A percentile compares a stretch with the other conserved stretches of the same genome.
Conservation (phyloP, 2,888 invertebrate species). For the Melanargia galathea region DNA sequence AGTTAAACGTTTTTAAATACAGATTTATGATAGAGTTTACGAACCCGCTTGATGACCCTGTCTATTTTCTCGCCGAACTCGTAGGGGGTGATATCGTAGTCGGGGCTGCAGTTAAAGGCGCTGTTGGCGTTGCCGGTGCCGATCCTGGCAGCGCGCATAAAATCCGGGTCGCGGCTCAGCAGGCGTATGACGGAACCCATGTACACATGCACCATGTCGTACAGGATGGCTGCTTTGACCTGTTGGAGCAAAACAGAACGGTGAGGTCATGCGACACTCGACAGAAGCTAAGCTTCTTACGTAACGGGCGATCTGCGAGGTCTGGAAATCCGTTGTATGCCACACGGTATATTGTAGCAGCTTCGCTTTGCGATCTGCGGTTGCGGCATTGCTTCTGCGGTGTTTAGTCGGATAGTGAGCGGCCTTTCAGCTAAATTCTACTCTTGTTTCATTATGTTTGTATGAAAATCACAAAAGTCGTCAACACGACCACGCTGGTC, state of each 20-base stretch:
- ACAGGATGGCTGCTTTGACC: background rate
- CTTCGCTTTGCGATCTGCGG: no score
- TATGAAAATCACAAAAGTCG: no score
- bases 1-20: no score
- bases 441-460: no score
- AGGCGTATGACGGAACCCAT: background rate
- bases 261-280: no score
- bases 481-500: no score
- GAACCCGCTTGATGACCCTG: background rate
- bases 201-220: background rate
- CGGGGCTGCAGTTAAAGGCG: background rate
- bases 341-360: background rate
- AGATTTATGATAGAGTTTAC: background rate
- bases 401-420: no score
- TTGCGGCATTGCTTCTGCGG: no score
- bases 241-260: no score
- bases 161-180: background rate
- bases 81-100: background rate
- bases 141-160: background rate
- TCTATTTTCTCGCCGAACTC: background rate
- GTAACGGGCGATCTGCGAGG: no score
- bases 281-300: no score
- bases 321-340: no score
- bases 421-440: slow-evolving; percentile 1
- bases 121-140: background rate